Base-by-base conservation (phyloP, 2,113 vertebrate genomes). In the Erythrolamprus reginae region DNA sequence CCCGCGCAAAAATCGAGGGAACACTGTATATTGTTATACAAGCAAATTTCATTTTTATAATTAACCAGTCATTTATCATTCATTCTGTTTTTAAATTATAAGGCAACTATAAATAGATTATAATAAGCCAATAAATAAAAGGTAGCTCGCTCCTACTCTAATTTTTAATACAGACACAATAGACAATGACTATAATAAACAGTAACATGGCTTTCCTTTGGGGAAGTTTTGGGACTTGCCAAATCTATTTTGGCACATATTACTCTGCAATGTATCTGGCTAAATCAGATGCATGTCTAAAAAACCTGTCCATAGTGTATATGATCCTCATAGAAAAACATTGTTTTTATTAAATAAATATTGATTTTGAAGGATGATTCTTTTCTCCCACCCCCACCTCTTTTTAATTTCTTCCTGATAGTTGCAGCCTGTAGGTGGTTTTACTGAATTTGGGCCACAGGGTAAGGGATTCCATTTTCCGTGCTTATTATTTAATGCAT, bases 401-500 rank as follows among this genome's bases (percentile, higher is more conserved):
- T 10, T 5, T 6, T 12, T 50, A 3, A 19, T 21, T 21, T 17
- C 19, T 45, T 26, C 6, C 38, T 58, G 13, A 7, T 48, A 10
- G 47, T 10, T 10, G 38, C 8, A 70, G 33, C 33, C 55, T 65
- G 4, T 52, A n/a, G 10, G 28, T 33, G 88, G 23, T 56, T 55
- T 61, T 61, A 42, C 50, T 82, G 85, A 55, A 23, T 87, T 33
- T 55, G 38, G 51, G 65, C 90, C 55, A 55, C 50, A 77, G 61
- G 58, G 33, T 28, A 61, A 90, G 38, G 38, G 26, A 82, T 33
- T 87, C 50, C 89, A 87, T 90, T 52, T 55, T 51, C 85, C 48
- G 65, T 52, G 26, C 82, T 55, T 56, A 87, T 90, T 90, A 55
- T 87, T 87, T 87, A 90, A 90, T 90, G 85, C 47, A 53, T 48